Conservation (phyloP, 2,888 invertebrate species). For the Sesia apiformis region DNA sequence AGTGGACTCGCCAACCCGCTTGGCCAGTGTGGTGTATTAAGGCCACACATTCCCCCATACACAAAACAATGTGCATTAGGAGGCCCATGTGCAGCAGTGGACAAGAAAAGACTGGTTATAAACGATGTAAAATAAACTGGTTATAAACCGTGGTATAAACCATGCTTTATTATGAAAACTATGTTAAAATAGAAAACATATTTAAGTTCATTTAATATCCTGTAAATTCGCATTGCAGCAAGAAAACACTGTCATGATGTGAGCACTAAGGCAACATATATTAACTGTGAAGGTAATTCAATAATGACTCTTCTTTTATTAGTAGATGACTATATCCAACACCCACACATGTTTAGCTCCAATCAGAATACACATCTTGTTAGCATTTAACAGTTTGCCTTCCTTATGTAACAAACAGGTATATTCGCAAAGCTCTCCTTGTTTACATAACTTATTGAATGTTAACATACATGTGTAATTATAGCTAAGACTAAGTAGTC, state of each 20-base stretch:
- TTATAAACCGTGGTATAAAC: too few relatives aligned
- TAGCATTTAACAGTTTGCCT: not conserved
- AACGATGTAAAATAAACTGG: too few relatives aligned
- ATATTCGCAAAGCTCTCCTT: not conserved
- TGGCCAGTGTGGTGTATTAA: too few relatives aligned
- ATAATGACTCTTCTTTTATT: conserved; percentile 36
- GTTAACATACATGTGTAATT: not conserved
- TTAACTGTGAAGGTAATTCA: conserved; percentile 46
- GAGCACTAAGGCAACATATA: conserved; percentile 17
- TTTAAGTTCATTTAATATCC: too few relatives aligned
- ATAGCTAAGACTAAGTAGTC: not conserved
- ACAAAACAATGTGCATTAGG: too few relatives aligned
- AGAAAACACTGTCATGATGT: not conserved
- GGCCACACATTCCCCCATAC: too few relatives aligned
- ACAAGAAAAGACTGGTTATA: too few relatives aligned
- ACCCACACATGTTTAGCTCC: conserved; percentile 25
- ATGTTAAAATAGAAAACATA: too few relatives aligned
- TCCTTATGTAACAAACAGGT: not conserved
- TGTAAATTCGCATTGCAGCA: too few relatives aligned
- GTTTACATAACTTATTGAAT: not conserved
- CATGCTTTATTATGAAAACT: too few relatives aligned
- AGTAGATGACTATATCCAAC: conserved; percentile 45
- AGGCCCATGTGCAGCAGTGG: too few relatives aligned
- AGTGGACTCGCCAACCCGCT: too few relatives aligned
- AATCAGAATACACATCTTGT: not conserved